Base-by-base conservation (phyloP, 1,140 invertebrate species). In the Lycorma delicatula region DNA sequence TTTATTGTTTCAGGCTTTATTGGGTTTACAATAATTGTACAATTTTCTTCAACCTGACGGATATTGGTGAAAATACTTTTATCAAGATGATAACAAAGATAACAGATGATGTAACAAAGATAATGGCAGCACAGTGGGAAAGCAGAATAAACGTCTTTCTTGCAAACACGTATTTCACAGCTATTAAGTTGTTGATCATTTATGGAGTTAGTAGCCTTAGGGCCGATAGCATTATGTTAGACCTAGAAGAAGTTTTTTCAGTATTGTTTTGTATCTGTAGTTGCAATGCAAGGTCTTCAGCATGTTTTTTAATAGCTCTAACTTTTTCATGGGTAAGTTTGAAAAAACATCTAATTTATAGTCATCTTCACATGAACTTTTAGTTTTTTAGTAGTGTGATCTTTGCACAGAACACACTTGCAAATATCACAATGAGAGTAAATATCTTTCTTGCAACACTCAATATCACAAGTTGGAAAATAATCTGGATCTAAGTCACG, bases 381-480 rank as follows among this genome's bases (percentile, higher is more conserved):
- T 6, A 49, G 47, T 49, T 20, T n/a, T n/a, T n/a, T n/a, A n/a
- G n/a, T n/a, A n/a, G 9, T 18, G 16, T 49, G 47, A 9, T 49
- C 47, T 9, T 49, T 49, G 16, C 47, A 49, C 6, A 49, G 6
- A 22, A 22, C 7, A 16, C 9, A 9, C 5, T 49, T 49, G 23
- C 47, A 49, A 9, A 23, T 25, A 3, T 49, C 47, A 49, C 47
- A 49, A 20, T 9, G 5, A 25, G 16, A 11, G 47, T 49, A 49
- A 25, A 49, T 7, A 18, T 18, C 7, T 22, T 49, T 25, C 4
- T 25, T 49, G 26, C 47, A 49, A 11, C 18, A 20, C 7, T 25
- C 47, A 49, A 49, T 49, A 7, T 25, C 23, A 49, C 47, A 49
- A 9, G 47, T 6, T 25, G 47, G 47, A 49, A 49, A 49, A 49